Evolutionary conservation across 2,113 vertebrate genomes (phyloP), one percentile per base, ranked within the genome.

Genomic region (Phalacrocorax aristotelis): DNA sequence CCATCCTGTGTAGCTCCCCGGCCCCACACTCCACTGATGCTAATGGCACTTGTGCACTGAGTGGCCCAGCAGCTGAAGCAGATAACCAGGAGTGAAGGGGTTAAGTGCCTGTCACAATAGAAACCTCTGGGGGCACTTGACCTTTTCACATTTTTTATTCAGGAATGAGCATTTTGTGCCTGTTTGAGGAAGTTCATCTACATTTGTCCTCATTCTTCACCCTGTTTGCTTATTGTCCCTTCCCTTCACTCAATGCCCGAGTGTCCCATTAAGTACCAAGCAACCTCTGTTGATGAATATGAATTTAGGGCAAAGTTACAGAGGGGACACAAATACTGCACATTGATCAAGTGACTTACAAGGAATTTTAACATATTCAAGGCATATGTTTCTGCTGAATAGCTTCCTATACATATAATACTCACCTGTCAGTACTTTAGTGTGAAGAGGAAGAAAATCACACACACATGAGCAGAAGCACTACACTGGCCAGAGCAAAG

Each of bases 61-160:
- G 92, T 80, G 78, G 93, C 89, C 91, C 79, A 93, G 93, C 97
- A 97, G 97, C 92, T 96, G 93, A 97, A 95, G 95, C 96, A 96
- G 97, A 97, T 97, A 97, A 97, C 92, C 93, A 95, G 96, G 92
- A 96, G 95, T 83, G 94, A 97, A 95, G 92, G 96, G 96, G 97
- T 98, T 98, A 98, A 97, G 96, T 97, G 97, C 96, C 92, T 96
- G 95, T 96, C 97, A 97, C 97, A 98, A 98, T 97, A 96, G 95
- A 97, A 97, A 83, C 89, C 97, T 97, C 93, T 96, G 94, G 96
- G 95, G 95, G 94, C 96, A 94, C 96, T 97, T 98, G 97, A 97
- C 96, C 95, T 97, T 96, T 97, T 94, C 97, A 97, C 94, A 95
- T 95, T 90, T 95, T 96, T 95, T 95, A 93, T 96, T 96, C 91